Evolutionary conservation across 2,113 vertebrate species (phyloP).

Genomic region (Oryzias melastigma): DNA sequence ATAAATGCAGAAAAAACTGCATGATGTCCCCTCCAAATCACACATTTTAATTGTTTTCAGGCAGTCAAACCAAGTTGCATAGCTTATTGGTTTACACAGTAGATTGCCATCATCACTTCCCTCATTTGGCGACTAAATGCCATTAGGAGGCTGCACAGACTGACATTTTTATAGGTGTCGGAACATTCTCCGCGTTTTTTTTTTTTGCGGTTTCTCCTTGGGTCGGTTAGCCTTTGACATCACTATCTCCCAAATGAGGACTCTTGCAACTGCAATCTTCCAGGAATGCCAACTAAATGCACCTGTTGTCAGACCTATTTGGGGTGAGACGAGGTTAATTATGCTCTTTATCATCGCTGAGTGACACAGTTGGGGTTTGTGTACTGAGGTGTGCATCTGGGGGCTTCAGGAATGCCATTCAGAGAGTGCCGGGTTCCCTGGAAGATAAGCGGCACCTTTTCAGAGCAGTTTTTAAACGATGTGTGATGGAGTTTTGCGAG

Average conservation of each 20-base stretch:
- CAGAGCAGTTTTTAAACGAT: no score
- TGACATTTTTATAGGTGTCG: conserved; percentile 27
- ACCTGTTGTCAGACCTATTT: conserved; percentile 58
- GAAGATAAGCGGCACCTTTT: conserved; percentile 13
- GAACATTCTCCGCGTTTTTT: conserved; percentile 9
- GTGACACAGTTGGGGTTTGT: conserved; percentile 39
- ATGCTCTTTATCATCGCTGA: conserved; percentile 47
- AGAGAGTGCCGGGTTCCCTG: background rate
- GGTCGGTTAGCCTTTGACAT: conserved; percentile 45
- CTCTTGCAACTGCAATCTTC: conserved; percentile 32
- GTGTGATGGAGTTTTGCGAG: no score
- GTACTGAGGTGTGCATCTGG: conserved; percentile 27
- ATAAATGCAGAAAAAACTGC: background rate
- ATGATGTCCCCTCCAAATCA: background rate
- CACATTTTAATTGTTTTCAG: no score
- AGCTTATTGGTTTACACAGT: background rate
- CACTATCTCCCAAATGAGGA: conserved; percentile 49
- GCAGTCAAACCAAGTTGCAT: background rate
- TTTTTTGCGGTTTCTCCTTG: conserved; percentile 8
- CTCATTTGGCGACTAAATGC: conserved; percentile 20
- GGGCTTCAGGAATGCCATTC: conserved; percentile 32
- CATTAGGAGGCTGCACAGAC: conserved; percentile 9
- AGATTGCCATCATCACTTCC: background rate
- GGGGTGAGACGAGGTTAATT: conserved; percentile 63
- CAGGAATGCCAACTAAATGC: conserved; percentile 29